Conservation (phyloP, 1,140 invertebrate species). For the Telenomus remus region DNA sequence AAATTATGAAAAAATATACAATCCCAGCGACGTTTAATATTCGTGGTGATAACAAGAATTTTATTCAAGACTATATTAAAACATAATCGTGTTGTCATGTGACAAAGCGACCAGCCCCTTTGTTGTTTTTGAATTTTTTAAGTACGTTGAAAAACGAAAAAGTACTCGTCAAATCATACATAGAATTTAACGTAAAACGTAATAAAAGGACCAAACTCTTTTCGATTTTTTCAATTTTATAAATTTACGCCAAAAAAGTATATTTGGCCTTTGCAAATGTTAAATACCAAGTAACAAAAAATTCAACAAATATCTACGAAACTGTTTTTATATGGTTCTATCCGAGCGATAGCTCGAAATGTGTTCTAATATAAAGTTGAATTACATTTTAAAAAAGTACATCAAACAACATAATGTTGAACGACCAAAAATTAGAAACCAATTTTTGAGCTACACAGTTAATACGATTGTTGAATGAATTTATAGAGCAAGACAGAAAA, state of each 20-base stretch:
- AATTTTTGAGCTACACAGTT: too few relatives aligned
- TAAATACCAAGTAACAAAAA: constrained; percentile 2
- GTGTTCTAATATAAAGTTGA: constrained; percentile 20
- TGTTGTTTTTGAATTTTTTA: constrained; percentile 20
- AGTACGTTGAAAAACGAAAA: constrained; percentile 5
- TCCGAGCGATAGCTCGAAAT: too few relatives aligned
- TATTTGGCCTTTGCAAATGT: too few relatives aligned
- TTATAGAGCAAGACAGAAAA: too few relatives aligned
- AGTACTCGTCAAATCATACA: too few relatives aligned
- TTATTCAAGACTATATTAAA: neutral
- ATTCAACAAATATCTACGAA: neutral
- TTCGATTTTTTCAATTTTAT: constrained; percentile 53
- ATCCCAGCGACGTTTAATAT: neutral
- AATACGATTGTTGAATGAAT: too few relatives aligned
- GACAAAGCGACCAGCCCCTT: constrained; percentile 39
- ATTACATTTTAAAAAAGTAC: constrained; percentile 41
- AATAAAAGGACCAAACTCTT: constrained; percentile 32
- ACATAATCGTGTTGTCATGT: constrained; percentile 20
- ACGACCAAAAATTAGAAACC: too few relatives aligned
- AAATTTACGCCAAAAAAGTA: constrained; percentile 23
- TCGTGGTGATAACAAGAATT: constrained; percentile 26
- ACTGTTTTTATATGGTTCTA: constrained; percentile 10
- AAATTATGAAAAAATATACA: too few relatives aligned
- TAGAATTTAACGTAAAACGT: too few relatives aligned
- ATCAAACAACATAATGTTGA: constrained; percentile 25